These are phyloP conservation scores for human DNA, from an alignment of 2,113 vertebrate genomes.

Conservation along the genomic window GRCh38 chr2:20853001-20853500, in stretches of 20 bases:
- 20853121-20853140: background rate
- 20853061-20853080: background rate
- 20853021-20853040: background rate
- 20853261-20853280: background rate
- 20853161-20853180: background rate
- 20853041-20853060: background rate
- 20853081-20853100: background rate
- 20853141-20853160: background rate
- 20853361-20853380: background rate
- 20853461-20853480: background rate
- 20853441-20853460: background rate
- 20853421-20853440: background rate
- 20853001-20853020: background rate
- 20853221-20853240: background rate
- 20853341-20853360: background rate
- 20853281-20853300: background rate
- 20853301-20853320: background rate
- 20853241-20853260: background rate
- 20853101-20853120: background rate
- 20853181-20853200: background rate
- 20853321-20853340: background rate
- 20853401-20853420: background rate
- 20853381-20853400: background rate
- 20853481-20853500: background rate
- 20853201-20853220: background rate